Conservation (phyloP, 1,140 invertebrate genomes). For the Trichonephila clavipes region DNA sequence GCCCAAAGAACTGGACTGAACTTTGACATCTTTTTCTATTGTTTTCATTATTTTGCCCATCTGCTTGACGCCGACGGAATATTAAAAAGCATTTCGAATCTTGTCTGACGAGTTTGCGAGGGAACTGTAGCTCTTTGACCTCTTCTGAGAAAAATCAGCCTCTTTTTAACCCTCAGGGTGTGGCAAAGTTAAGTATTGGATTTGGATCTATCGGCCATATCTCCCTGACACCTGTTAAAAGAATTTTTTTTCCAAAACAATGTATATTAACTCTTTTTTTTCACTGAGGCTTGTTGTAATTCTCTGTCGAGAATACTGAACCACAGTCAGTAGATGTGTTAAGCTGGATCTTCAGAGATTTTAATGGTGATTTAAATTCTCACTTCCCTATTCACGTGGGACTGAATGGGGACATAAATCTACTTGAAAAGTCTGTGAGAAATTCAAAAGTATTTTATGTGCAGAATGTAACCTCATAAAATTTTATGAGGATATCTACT, state of each 20-base stretch:
- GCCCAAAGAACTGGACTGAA: slow-evolving; percentile 1
- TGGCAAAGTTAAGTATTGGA: not conserved
- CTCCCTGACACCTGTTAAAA: not conserved
- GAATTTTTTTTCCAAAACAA: not conserved
- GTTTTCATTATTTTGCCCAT: slow-evolving; percentile 16
- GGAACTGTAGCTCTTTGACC: slow-evolving; percentile 12
- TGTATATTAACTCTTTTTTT: not conserved
- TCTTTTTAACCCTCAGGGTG: not conserved
- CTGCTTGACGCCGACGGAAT: not conserved
- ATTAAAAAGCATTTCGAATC: slow-evolving; percentile 2
- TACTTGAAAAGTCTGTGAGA: not conserved
- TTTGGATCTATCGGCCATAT: not conserved
- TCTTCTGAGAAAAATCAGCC: not conserved
- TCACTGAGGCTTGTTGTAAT: not conserved
- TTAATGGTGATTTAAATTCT: not conserved
- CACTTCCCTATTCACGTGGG: not conserved
- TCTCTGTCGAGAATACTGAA: not conserved
- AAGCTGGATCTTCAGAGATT: not conserved
- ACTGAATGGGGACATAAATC: slow-evolving; percentile 15
- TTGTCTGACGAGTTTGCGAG: not conserved
- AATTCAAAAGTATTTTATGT: not conserved
- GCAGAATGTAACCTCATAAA: not conserved
- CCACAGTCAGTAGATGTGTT: not conserved
- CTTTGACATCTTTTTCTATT: slow-evolving; percentile 38
- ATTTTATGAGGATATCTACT: slow-evolving; percentile 11